Evolutionary conservation across 2,797 vertebrate species (phyloP), one percentile per base, ranked within the genome.

Genomic region (Calcarius lapponicus): DNA sequence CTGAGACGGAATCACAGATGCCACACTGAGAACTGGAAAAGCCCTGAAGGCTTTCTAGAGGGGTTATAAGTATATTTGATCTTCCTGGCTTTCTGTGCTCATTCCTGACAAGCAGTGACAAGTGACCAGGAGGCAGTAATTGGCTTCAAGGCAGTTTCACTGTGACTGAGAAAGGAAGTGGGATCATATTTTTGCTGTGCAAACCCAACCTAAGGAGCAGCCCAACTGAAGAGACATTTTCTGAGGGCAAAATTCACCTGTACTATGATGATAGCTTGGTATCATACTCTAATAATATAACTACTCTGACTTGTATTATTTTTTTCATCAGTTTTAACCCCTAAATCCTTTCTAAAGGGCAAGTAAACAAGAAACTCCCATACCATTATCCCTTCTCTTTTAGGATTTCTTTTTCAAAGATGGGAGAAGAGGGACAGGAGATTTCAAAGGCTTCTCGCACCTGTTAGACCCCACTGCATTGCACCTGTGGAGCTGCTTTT

Each of bases 361-460:
- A 61, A 73, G 38, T 6, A 42, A 69, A 32, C 16, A 62, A 32
- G 43, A 62, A 76, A 43, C 12, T 73, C 14, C 16, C 36, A 34
- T 9, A 64, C 13, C 9, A 10, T 5, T 31, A 24, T 66, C 21
- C 15, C 2, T 43, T 72, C 28, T 54, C n/a, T 16, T 43, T 72
- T 19, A 79, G 10, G 12, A 24, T 29, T 85, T 85, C 69, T 80
- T 74, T 88, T 40, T 7, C 50, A 18, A 66, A 64, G 48, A 29
- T 26, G 13, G 7, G 29, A 56, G 43, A 47, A 53, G 22, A 50
- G 3, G 11, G 6, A 11, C 10, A 70, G 60, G 43, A 82, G 29
- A 61, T 74, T 80, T 90, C 87, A 82, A 51, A 80, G 87, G 32
- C 6, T 78, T 19, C 31, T 90, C 64, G 67, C 26, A 70, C 26